Base-by-base conservation (phyloP, 2,888 invertebrate genomes). In the Pollenia griseotomentosa region DNA sequence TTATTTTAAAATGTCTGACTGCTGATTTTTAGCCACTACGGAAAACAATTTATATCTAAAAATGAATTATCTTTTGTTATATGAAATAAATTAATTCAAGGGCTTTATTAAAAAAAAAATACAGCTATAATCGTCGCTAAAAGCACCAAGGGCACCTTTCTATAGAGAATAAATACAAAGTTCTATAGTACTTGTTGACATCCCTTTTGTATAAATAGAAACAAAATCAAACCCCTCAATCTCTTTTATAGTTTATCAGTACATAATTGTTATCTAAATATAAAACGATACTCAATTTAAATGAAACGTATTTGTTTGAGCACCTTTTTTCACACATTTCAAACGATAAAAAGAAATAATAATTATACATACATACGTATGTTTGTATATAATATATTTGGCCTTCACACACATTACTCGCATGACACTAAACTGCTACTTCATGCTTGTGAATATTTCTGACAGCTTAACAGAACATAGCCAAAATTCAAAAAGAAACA, bases 381-480 rank as follows among this genome's bases (percentile, higher is more conserved):
- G 19, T 19, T 19, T 33, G 33, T 33, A 33, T 33, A 33, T 33
- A 33, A 33, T 11, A 59, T 9, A 14, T 59, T 59, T 59, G 33
- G 7, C 59, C 59, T 59, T 59, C 59, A 59, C 59, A 59, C 33
- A 59, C 33, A 23, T 59, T 59, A 59, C 12, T n/a, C 33, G 23
- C 19, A 33, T 33, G 19, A 33, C 33, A 4, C 33, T 33, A 33
- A 2, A 2, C 33, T 33, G 14, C 14, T 59, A 59, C 8, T 33
- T 33, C 23, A 59, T 33, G 5, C 7, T n/a, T 59, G 59, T 16
- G 16, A 63, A 16, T 10, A 63, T 42, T 63, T 42, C 33, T 33
- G 33, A 6, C 33, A 33, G 6, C 33, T 33, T 33, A 33, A 4
- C 4, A 33, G 6, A 33, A 33, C 33, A 33, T 33, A 0, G 33